Conservation (phyloP, 2,888 invertebrate genomes). For the Pseudeuparius sepicola region DNA sequence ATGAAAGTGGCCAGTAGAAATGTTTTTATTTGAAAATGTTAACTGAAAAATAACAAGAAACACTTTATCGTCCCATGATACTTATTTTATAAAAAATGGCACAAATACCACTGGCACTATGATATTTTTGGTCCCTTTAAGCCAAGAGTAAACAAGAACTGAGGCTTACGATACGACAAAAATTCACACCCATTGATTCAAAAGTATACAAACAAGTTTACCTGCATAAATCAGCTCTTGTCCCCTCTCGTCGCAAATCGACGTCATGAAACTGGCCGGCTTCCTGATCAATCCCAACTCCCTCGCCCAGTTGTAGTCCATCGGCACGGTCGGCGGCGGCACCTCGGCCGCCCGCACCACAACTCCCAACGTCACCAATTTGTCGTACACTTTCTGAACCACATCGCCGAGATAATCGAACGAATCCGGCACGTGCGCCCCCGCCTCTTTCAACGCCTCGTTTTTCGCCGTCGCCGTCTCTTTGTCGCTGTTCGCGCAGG, state of each 20-base stretch:
- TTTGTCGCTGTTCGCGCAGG: slow-evolving; percentile 77
- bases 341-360: slow-evolving; percentile 85
- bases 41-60: too few relatives aligned
- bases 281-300: slow-evolving; percentile 96
- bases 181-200: too few relatives aligned
- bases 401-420: slow-evolving; percentile 83
- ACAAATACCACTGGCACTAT: too few relatives aligned
- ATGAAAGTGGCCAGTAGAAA: too few relatives aligned
- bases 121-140: too few relatives aligned
- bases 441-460: slow-evolving; percentile 65
- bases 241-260: slow-evolving; percentile 97
- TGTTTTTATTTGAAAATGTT: too few relatives aligned
- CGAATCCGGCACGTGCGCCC: slow-evolving; percentile 84
- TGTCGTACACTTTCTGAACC: slow-evolving; percentile 62
- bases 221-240: slow-evolving; percentile 96
- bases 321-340: slow-evolving; percentile 98
- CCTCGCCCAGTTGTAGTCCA: slow-evolving; percentile 98
- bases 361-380: slow-evolving; percentile 69
- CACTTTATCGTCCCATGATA: too few relatives aligned
- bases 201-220: too few relatives aligned
- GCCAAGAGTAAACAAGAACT: too few relatives aligned
- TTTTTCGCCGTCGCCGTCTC: slow-evolving; percentile 96
- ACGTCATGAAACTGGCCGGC: slow-evolving; percentile 98
- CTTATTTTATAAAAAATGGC: too few relatives aligned
- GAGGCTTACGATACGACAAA: too few relatives aligned